Evolutionary conservation across 2,113 vertebrate genomes (phyloP), one percentile per base, ranked within the genome.

Genomic region (Aythya baeri): DNA sequence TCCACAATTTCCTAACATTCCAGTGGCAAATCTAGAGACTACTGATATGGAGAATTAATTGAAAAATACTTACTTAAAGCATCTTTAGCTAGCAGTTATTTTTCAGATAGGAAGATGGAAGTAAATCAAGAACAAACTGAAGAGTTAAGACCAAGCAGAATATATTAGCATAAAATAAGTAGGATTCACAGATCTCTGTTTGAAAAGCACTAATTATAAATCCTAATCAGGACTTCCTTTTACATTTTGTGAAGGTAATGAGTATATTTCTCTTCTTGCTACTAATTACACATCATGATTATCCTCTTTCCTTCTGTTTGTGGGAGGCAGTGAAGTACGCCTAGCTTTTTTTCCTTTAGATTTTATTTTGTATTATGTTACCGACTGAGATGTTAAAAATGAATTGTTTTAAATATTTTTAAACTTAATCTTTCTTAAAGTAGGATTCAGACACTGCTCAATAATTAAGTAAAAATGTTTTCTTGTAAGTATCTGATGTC

Each of bases 161-260:
- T 63, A 67, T 25, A 59, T 87, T 77, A 85, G 20, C 54, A 85
- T 75, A 34, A 44, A 87, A 79, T 44, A 70, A 50, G 26, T 22
- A 63, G n/a, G 41, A 89, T 88, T 77, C 68, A 17, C 18, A 75
- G 17, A 79, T 34, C 36, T 29, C 29, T 71, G 14, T 58, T 66
- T 91, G 74, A 88, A 85, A 94, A 94, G 46, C 55, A 75, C 43
- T 82, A 71, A 93, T 79, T 87, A 87, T 43, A 83, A 80, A 49
- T 73, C 59, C 76, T 86, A 84, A 86, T 77, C 73, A 84, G 70
- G 32, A 49, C 26, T 94, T 92, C 34, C 65, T 83, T 84, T 89
- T n/a, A 83, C 50, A 78, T 85, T 91, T 89, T 66, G 54, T 62
- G 23, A 89, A 91, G 41, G 49, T 72, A 86, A 91, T 74, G 36